Evolutionary conservation across 2,113 vertebrate genomes (phyloP), one percentile per base, ranked within the genome.

Genomic region (Chloroceryle aenea): DNA sequence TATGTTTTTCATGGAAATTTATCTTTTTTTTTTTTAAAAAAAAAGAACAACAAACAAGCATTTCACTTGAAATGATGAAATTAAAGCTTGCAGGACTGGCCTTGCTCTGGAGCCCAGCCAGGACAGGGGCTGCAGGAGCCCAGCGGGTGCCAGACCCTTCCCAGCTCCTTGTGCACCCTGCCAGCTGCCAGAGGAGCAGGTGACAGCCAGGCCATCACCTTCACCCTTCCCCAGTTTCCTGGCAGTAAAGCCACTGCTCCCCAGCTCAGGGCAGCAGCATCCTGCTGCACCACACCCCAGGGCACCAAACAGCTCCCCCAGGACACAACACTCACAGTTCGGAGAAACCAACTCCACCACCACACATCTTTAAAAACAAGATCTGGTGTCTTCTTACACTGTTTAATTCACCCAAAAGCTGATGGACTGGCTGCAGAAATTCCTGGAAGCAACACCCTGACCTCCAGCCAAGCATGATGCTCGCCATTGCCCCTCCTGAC

Each of bases 201-300:
- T 3, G 7, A 8, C 43, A 74, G 26, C 45, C 78, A 42, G 56
- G 59, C n/a, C 47, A 52, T 32, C 75, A 10, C 36, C 40, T 21
- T 52, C 61, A 50, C 16, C 1, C 7, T 2, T 48, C 20, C 55
- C 43, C 9, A 2, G 5, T 38, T 18, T 42, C 45, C 79, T 2
- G 0, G 63, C 1, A 0, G 10, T 3, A 27, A 45, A 68, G 17
- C 61, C 34, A 7, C 17, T 3, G 18, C 73, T 78, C 40, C 22
- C 19, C 16, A 14, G 34, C 40, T 5, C 18, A 36, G 47, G 34
- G 45, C 32, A 63, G 53, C 42, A 61, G 17, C 61, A 56, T 26
- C 71, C 47, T 6, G 0, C 73, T 47, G 55, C 15, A 85, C 63
- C 80, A 45, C 69, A 34, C 45, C 68, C 56, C 63, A 4, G 32